Conservation (phyloP, 2,888 invertebrate genomes). For the Cerastis rubricosa region DNA sequence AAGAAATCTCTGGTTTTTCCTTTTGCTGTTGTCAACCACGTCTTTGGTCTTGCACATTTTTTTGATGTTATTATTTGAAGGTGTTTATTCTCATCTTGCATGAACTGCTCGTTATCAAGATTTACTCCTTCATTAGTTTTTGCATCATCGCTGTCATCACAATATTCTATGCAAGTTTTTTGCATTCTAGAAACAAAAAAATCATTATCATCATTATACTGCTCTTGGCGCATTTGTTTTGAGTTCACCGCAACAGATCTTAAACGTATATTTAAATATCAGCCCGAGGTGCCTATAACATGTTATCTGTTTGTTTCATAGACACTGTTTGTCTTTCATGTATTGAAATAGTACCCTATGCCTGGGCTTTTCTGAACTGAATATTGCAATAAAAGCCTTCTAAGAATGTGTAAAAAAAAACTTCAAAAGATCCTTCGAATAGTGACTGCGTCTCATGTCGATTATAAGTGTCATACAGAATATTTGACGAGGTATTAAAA, state of each 20-base stretch:
- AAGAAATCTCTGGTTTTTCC: slow-evolving; percentile 14
- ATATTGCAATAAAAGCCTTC: background rate
- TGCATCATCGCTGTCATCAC: background rate
- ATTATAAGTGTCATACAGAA: background rate
- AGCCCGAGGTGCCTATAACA: background rate
- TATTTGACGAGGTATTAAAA: background rate
- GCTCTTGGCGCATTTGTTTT: background rate
- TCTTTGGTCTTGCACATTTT: background rate
- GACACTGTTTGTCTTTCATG: background rate
- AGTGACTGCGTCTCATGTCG: background rate
- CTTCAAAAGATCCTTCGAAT: background rate
- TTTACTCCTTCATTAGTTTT: background rate
- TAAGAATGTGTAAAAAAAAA: background rate
- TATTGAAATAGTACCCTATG: background rate
- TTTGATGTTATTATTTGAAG: background rate
- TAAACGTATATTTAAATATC: background rate
- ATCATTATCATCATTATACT: background rate
- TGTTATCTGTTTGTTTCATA: background rate
- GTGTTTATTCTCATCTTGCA: background rate
- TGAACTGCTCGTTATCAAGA: background rate
- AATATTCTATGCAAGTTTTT: too few relatives aligned
- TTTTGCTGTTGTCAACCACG: slow-evolving; percentile 5
- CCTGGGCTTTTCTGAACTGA: background rate
- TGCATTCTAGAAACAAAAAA: slow-evolving; percentile 2
- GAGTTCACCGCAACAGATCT: background rate